These are phyloP conservation scores for Drosophila lowei DNA, from an alignment of 1,140 invertebrate species.

Conservation along the genomic window DNA sequence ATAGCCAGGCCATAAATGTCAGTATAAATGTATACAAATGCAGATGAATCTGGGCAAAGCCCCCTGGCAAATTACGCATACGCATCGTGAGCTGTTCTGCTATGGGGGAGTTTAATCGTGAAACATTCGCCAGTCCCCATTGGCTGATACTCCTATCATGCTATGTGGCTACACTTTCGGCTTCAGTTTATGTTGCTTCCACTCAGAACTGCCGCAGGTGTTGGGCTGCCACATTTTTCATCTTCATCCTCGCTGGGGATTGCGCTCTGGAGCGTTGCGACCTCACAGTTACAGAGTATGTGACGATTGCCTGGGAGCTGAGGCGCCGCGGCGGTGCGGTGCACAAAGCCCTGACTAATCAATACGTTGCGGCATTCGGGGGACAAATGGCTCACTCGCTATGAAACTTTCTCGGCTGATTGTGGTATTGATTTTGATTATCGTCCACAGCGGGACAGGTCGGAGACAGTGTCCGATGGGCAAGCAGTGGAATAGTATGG, in stretches of 20 bases:
- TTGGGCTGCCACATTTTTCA: slow-evolving; percentile 16
- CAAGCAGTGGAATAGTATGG: slow-evolving; percentile 24
- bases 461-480: slow-evolving; percentile 27
- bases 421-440: slow-evolving; percentile 29
- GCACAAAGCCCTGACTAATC: slow-evolving; percentile 41
- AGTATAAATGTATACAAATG: too few species aligned
- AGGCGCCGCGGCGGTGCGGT: background rate
- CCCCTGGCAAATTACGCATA: too few species aligned
- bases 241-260: slow-evolving; percentile 6
- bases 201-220: background rate
- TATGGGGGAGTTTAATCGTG: too few species aligned
- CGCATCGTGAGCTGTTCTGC: too few species aligned
- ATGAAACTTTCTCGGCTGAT: slow-evolving; percentile 33
- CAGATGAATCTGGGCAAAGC: too few species aligned
- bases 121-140: too few species aligned
- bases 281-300: slow-evolving; percentile 15
- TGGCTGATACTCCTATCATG: too few species aligned
- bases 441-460: background rate
- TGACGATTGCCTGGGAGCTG: slow-evolving; percentile 12
- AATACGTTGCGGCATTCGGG: slow-evolving; percentile 15
- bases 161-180: background rate
- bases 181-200: background rate
- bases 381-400: slow-evolving; percentile 2
- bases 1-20: too few species aligned
- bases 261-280: slow-evolving; percentile 20